Conservation (phyloP, 2,113 vertebrate species). For the Morone chrysops region DNA sequence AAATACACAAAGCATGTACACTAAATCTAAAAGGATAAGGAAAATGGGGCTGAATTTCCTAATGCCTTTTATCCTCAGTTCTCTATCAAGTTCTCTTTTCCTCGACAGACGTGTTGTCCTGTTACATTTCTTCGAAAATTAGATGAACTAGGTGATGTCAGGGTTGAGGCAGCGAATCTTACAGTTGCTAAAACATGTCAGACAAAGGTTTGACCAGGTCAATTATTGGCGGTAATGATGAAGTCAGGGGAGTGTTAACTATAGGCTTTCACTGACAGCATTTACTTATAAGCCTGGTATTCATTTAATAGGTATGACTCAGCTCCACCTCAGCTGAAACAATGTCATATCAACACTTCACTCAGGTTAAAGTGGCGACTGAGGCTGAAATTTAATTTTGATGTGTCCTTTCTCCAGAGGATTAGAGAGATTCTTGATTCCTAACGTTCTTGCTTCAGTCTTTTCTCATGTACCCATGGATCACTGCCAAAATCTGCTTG, state of each 20-base stretch:
- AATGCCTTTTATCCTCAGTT: slow-evolving; percentile 53
- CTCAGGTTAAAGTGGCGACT: not conserved
- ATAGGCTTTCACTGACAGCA: not conserved
- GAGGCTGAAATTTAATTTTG: slow-evolving; percentile 40
- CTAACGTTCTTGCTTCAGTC: slow-evolving; percentile 41
- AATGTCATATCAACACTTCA: slow-evolving; percentile 28
- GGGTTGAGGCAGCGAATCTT: slow-evolving; percentile 26
- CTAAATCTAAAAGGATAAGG: slow-evolving; percentile 44
- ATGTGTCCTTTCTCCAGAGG: slow-evolving; percentile 28
- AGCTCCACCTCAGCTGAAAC: slow-evolving; percentile 19
- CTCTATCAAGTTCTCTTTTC: slow-evolving; percentile 40
- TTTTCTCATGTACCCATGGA: slow-evolving; percentile 33
- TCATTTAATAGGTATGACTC: not conserved
- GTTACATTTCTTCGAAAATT: slow-evolving; percentile 61
- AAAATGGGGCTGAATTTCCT: slow-evolving; percentile 40
- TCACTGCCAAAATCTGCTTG: slow-evolving; percentile 49
- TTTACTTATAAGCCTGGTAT: slow-evolving; percentile 2
- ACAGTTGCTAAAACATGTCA: slow-evolving; percentile 54
- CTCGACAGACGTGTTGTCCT: slow-evolving; percentile 40
- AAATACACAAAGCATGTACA: slow-evolving; percentile 46
- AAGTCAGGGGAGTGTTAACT: not conserved
- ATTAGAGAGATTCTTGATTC: slow-evolving; percentile 48
- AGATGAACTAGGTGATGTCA: slow-evolving; percentile 61
- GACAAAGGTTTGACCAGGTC: slow-evolving; percentile 43
- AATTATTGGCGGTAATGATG: slow-evolving; percentile 10